Base-by-base conservation (phyloP, 2,888 invertebrate species). In the Cenopis cana region DNA sequence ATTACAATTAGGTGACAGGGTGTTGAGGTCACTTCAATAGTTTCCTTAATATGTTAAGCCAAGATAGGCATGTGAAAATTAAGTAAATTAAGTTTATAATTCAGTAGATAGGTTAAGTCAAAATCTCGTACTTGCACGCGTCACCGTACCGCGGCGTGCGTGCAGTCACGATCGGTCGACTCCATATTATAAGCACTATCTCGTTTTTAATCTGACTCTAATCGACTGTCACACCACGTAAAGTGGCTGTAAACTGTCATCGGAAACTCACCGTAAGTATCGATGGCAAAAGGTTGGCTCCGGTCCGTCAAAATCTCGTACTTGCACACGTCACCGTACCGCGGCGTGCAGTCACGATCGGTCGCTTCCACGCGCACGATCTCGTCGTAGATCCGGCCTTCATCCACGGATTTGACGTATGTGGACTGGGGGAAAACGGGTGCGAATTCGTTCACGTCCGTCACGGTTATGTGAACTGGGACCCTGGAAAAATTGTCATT, bases 261-360 rank as follows among this genome's bases (percentile, higher is more conserved):
- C n/a, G n/a, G n/a, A 33, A 33, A 74, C 89, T 86, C 79, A 94
- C 98, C 99, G 85, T 98, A 98, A 85, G 97, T 97, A 87, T 98
- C 98, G 82, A 99, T 97, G 68, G 95, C 95, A 88, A 99, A 99
- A 78, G 98, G 98, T 74, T 96, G 96, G 75, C 84, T 87, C 74
- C 86, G 75, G 71, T 92, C 93, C 0, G 98, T 98, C 64, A 98
- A 94, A 76, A 99, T 98, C 90, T 99, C 98, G 92, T 99, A 99
- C 88, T 98, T 98, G 96, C 99, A 99, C 68, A 99, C 98, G 86
- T 98, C 98, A 0, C 98, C 98, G 87, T 96, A 98, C 71, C 97
- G 96, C 54, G 98, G 98, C n/a, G 98, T 98, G 89, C 98, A 98
- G 90, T 99, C 99, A 66, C 97, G 95, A 87, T 99, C 99, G 0